A percentile compares a stretch with the other conserved stretches of the same genome.
phyloP scores from a whole-genome alignment of 2,113 vertebrate species.

The Trematomus loennbergii region DNA sequence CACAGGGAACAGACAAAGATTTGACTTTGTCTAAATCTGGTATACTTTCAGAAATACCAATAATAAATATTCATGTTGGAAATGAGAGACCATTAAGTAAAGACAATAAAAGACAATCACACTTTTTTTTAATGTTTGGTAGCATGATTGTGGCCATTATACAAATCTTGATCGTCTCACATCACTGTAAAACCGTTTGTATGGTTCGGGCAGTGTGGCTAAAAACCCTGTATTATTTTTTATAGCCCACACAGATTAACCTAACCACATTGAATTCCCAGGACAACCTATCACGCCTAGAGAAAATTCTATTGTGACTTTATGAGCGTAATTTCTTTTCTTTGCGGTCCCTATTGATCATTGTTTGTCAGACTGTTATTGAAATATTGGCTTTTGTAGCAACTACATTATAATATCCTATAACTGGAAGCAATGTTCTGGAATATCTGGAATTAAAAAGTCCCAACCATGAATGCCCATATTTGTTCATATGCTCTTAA shows the following conservation, averaged over 20 bases:
- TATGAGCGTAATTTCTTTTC: not conserved
- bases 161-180: not conserved
- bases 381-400: not conserved
- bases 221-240: not conserved
- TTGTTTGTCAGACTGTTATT: not conserved
- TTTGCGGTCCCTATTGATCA: conserved; percentile 5
- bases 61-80: not conserved
- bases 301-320: not conserved
- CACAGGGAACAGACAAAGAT: conserved; percentile 8
- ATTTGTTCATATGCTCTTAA: not conserved
- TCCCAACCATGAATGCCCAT: not conserved
- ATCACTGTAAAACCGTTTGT: not conserved
- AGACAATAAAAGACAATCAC: not conserved
- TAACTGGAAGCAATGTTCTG: not conserved
- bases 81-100: not conserved
- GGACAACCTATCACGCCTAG: not conserved
- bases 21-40: conserved; percentile 26
- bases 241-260: not conserved
- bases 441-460: not conserved
- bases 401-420: not conserved
- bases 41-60: conserved; percentile 26
- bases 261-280: conserved; percentile 19
- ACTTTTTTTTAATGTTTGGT: not conserved
- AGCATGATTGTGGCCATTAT: not conserved
- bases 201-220: not conserved